These are phyloP conservation scores for Drosophila fuyamai DNA, from an alignment of 1,140 invertebrate species.

Conservation along the genomic window DNA sequence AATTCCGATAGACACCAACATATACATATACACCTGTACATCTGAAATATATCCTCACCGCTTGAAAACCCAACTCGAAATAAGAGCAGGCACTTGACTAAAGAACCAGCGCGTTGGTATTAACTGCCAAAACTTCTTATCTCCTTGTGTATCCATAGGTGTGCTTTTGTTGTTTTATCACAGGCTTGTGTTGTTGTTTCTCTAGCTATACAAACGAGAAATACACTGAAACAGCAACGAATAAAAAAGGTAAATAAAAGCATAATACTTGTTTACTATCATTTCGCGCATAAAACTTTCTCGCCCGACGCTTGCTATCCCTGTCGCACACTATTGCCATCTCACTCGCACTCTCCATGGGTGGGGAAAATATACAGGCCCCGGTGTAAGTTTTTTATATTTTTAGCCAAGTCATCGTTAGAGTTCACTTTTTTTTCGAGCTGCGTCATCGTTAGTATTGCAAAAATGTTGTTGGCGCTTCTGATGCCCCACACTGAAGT, in stretches of 20 bases:
- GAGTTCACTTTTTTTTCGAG: slow-evolving; percentile 63
- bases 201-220: neutral
- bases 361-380: slow-evolving; percentile 46
- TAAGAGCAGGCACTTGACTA: slow-evolving; percentile 10
- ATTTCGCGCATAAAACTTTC: slow-evolving; percentile 54
- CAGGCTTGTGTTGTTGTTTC: slow-evolving; percentile 15
- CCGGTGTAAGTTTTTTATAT: slow-evolving; percentile 39
- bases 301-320: slow-evolving; percentile 25
- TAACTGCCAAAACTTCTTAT: slow-evolving; percentile 19
- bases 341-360: slow-evolving; percentile 15
- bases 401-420: slow-evolving; percentile 76
- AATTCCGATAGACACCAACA: slow-evolving; percentile 41
- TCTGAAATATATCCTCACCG: slow-evolving; percentile 16
- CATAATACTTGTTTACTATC: slow-evolving; percentile 21
- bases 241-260: slow-evolving; percentile 32
- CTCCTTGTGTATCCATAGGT: neutral
- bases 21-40: neutral
- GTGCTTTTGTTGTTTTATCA: slow-evolving; percentile 25
- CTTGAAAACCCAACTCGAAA: slow-evolving; percentile 25
- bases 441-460: slow-evolving; percentile 68
- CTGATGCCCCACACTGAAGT: slow-evolving; percentile 28
- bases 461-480: slow-evolving; percentile 57
- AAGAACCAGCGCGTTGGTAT: slow-evolving; percentile 1
- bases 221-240: neutral
- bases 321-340: slow-evolving; percentile 7